Conservation (phyloP, 1,140 invertebrate species). For the Drosophila malerkotliana region DNA sequence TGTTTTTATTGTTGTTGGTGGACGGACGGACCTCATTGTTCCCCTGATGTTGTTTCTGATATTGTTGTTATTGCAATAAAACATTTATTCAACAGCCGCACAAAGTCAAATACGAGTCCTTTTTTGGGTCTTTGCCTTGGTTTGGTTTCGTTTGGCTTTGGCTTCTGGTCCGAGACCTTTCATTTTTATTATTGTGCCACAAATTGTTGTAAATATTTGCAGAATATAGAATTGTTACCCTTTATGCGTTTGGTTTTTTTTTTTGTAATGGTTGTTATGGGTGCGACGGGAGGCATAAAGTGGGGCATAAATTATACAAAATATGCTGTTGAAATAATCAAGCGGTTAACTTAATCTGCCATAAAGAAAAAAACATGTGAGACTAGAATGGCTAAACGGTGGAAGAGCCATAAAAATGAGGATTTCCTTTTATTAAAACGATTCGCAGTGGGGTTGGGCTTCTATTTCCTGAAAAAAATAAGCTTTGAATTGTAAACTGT, state of each 20-base stretch:
- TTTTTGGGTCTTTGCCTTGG: conserved; percentile 52
- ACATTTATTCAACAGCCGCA: conserved; percentile 63
- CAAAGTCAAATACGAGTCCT: conserved; percentile 71
- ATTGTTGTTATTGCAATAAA: conserved; percentile 62
- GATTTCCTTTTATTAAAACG: conserved; percentile 29
- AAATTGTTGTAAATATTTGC: conserved; percentile 81
- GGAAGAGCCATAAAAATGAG: conserved; percentile 28
- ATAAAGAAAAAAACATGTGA: conserved; percentile 48
- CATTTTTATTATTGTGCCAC: conserved; percentile 75
- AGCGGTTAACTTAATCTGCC: conserved; percentile 75
- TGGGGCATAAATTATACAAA: conserved; percentile 70
- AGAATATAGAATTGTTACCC: conserved; percentile 68
- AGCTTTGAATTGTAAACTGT: background rate
- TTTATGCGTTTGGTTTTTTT: conserved; percentile 37
- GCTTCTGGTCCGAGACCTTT: conserved; percentile 50
- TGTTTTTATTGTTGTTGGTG: conserved; percentile 28
- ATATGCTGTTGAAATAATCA: conserved; percentile 76
- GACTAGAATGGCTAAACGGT: conserved; percentile 13
- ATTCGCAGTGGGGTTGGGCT: background rate
- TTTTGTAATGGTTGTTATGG: conserved; percentile 34
- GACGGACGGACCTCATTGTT: conserved; percentile 41
- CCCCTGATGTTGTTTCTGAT: conserved; percentile 39
- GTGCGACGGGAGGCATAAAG: conserved; percentile 41
- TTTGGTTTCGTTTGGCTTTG: conserved; percentile 26
- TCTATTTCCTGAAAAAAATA: background rate